phyloP scores from a whole-genome alignment of 2,888 invertebrate species.

The Chaetogeoica ovagalla region DNA sequence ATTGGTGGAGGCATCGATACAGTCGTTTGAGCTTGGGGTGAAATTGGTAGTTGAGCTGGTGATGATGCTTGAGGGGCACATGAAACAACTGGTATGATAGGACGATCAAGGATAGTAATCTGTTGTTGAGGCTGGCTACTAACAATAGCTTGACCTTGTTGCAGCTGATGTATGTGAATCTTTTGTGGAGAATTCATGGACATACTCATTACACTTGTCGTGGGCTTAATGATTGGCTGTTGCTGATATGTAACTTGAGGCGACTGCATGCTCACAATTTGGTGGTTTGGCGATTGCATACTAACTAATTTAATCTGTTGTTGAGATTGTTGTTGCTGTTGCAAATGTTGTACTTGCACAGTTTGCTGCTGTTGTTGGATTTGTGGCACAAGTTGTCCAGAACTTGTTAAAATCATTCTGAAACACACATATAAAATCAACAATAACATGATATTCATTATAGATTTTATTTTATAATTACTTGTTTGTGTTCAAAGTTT shows the following conservation, averaged over 20 bases:
- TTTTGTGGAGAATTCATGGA: constrained; percentile 54
- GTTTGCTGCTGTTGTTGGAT: constrained; percentile 58
- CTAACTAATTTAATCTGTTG: constrained; percentile 53
- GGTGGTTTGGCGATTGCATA: constrained; percentile 49
- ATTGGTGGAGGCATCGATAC: constrained; percentile 58
- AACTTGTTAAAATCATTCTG: constrained; percentile 57
- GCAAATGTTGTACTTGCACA: constrained; percentile 55
- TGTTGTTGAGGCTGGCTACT: constrained; percentile 56
- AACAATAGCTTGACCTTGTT: constrained; percentile 58
- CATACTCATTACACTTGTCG: constrained; percentile 55
- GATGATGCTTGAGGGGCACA: constrained; percentile 43
- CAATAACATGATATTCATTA: neutral
- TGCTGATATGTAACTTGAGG: constrained; percentile 47
- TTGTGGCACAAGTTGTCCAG: constrained; percentile 55
- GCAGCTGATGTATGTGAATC: constrained; percentile 56
- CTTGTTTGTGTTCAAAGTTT: constrained; percentile 52
- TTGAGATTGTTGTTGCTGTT: constrained; percentile 53
- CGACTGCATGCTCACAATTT: constrained; percentile 50
- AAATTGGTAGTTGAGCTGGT: constrained; percentile 57
- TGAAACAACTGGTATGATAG: constrained; percentile 52
- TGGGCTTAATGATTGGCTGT: constrained; percentile 36
- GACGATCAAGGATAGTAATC: constrained; percentile 50
- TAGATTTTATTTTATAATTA: constrained; percentile 41
- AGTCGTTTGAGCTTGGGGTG: constrained; percentile 58
- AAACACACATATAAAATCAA: constrained; percentile 37